Evolutionary conservation across 2,888 invertebrate species (phyloP).

Genomic region (Zeuzera pyrina): DNA sequence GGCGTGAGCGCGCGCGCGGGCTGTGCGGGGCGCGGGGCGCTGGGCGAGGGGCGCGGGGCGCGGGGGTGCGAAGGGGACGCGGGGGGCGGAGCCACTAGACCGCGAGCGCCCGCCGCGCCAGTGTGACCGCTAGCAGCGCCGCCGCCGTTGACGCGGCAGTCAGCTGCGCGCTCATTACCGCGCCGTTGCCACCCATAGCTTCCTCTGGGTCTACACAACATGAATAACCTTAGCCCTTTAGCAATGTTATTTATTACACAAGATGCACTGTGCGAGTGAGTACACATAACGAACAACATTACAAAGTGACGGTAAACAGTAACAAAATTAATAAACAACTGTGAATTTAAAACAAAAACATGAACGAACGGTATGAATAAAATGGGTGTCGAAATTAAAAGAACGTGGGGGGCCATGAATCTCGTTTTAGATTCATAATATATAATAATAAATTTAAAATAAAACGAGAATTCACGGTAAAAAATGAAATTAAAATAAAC

Average conservation of each 20-base stretch:
- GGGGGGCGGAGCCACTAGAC: conserved; percentile 18
- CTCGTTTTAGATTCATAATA: not conserved
- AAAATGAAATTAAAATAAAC: conserved; percentile 50
- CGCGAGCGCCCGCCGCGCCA: conserved; percentile 1
- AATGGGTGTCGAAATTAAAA: too few relatives aligned
- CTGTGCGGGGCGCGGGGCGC: conserved; percentile 11
- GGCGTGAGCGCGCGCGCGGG: conserved; percentile 9
- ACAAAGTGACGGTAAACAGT: too few relatives aligned
- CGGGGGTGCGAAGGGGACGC: conserved; percentile 21
- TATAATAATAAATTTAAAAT: not conserved
- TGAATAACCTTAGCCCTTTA: too few relatives aligned
- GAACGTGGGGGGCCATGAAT: not conserved
- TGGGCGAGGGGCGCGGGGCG: conserved; percentile 36
- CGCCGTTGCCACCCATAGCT: conserved; percentile 12
- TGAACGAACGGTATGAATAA: too few relatives aligned
- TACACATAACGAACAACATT: too few relatives aligned
- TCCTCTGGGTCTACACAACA: conserved; percentile 7
- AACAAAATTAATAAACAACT: too few relatives aligned
- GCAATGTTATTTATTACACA: too few relatives aligned
- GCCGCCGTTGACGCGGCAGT: too few relatives aligned
- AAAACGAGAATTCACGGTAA: conserved; percentile 20
- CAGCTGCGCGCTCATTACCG: conserved; percentile 10
- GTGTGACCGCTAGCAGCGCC: not conserved
- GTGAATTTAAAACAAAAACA: not conserved
- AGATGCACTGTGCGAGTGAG: too few relatives aligned